phyloP scores from a whole-genome alignment of 2,113 vertebrate species.

The Hyla sarda region DNA sequence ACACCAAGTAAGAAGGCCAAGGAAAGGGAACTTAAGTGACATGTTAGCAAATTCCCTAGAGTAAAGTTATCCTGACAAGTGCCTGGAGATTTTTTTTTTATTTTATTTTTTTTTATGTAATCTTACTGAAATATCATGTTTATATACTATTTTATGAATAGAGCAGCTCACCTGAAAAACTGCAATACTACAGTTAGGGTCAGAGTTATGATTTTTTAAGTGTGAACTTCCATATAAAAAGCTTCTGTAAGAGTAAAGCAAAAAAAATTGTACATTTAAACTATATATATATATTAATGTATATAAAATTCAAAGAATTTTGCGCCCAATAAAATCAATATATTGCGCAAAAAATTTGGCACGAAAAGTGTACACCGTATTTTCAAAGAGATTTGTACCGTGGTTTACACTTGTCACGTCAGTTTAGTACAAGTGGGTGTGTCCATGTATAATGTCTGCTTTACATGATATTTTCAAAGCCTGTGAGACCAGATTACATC shows the following conservation, averaged over 20 bases:
- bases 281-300: no score
- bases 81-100: slow-evolving; percentile 29
- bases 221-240: background rate
- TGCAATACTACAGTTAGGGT: background rate
- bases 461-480: no score
- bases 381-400: no score
- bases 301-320: no score
- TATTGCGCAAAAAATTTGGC: no score
- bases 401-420: no score
- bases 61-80: slow-evolving; percentile 25
- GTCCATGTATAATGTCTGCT: no score
- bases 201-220: background rate
- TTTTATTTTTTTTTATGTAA: slow-evolving; percentile 5
- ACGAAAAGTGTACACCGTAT: no score
- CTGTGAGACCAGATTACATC: no score
- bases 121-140: slow-evolving; percentile 8
- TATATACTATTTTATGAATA: background rate
- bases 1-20: background rate
- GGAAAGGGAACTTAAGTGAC: slow-evolving; percentile 9
- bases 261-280: no score
- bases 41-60: slow-evolving; percentile 14
- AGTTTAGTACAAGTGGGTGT: no score
- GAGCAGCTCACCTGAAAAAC: background rate
- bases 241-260: background rate
- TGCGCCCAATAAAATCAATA: no score